Base-by-base conservation (phyloP, 1,140 invertebrate genomes). In the Steinernema feltiae region DNA sequence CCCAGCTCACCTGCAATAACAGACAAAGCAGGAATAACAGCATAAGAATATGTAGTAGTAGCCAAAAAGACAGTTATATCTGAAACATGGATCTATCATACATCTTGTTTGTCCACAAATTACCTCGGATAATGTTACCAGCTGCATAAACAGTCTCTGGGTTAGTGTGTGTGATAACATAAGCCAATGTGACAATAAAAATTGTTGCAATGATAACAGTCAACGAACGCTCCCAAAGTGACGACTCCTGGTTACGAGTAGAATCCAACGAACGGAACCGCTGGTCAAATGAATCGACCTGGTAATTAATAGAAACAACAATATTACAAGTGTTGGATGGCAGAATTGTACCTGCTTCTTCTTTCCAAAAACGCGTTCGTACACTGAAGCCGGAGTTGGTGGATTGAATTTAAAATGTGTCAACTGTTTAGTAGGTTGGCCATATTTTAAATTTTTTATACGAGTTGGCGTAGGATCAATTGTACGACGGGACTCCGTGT, bases 31-130 rank as follows among this genome's bases (percentile, higher is more conserved):
- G 82, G 82, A 1, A 84, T 32, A 74, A 82, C 46, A 3, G 82
- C 80, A 32, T 82, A 82, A n/a, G 72, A 75, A 75, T 82, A 82
- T 41, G 81, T 41, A 70, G 84, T 85, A n/a, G 32, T 74, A 21
- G 77, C 32, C 3, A 72, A 27, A 46, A 53, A 70, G 31, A 24
- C 1, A 1, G 74, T 24, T 21, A 73, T 48, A 63, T 27, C 83
- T 82, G 31, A 79, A 83, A 46, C 0, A 27, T 17, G 35, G 31
- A n/a, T 24, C 72, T 35, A 77, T 29, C 0, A 27, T 79, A 21
- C 1, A 82, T 17, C 15, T 1, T 1, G 15, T 1, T 18, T 1
- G 0, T 75, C 32, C 1, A 80, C n/a, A n/a, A n/a, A n/a, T 80
- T 24, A 81, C 80, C 80, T 32, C 7, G 24, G 30, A 82, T 21